Evolutionary conservation across 2,797 vertebrate genomes (phyloP).

Genomic region (Esox lucius): DNA sequence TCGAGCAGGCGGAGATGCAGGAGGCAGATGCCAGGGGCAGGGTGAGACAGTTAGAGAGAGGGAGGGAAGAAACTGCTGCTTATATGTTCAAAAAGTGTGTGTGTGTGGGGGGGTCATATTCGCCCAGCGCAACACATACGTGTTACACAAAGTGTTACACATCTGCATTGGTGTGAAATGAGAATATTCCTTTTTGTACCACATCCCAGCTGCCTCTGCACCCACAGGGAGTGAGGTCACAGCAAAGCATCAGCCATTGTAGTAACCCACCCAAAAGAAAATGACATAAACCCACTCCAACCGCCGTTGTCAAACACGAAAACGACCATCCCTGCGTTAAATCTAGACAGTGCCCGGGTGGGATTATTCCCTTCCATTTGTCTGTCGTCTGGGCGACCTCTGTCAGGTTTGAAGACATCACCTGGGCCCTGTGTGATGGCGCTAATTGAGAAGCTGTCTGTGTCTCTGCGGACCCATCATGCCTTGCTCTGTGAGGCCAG

Average conservation of each 20-base stretch:
- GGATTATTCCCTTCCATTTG: neutral
- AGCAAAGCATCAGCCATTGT: too few relatives aligned
- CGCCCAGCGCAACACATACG: too few relatives aligned
- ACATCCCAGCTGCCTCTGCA: too few relatives aligned
- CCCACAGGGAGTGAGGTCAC: neutral
- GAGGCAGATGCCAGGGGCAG: neutral
- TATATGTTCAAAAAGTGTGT: neutral
- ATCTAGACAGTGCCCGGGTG: neutral
- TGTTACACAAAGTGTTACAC: too few relatives aligned
- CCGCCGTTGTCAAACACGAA: neutral
- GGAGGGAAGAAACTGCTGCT: neutral
- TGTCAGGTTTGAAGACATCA: neutral
- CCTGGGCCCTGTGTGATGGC: neutral
- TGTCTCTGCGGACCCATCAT: constrained; percentile 22
- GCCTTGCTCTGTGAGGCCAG: constrained; percentile 12
- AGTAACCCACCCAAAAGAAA: too few relatives aligned
- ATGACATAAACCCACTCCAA: neutral
- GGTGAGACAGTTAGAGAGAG: neutral
- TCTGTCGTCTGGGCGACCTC: neutral
- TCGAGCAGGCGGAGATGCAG: neutral
- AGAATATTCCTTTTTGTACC: too few relatives aligned
- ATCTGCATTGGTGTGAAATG: too few relatives aligned
- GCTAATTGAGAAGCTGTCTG: neutral
- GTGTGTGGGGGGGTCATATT: too few relatives aligned
- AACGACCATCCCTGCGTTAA: neutral